Evolutionary conservation across 2,888 invertebrate genomes (phyloP).

Genomic region (Cylloceria caligata): DNA sequence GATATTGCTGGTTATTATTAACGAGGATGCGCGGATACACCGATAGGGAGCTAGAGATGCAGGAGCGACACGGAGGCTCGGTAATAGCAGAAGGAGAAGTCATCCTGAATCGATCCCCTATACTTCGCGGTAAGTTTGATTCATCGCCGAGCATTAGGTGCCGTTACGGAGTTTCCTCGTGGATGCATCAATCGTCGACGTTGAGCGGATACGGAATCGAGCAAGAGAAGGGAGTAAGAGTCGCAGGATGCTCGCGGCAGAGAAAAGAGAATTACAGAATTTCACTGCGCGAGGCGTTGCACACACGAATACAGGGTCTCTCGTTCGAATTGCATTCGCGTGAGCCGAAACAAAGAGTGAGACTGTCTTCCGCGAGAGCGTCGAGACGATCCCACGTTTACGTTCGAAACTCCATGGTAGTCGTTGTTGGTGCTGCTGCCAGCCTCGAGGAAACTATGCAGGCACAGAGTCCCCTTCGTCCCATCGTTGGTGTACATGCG

Average conservation of each 20-base stretch:
- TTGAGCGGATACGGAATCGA: conserved; percentile 41
- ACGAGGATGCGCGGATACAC: too few relatives aligned
- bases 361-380: conserved; percentile 49
- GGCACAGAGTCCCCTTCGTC: conserved; percentile 39
- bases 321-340: conserved; percentile 9
- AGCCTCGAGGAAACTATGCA: conserved; percentile 54
- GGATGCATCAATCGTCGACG: conserved; percentile 64
- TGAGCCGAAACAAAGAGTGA: conserved; percentile 57
- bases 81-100: neutral
- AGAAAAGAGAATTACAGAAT: conserved; percentile 64
- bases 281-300: conserved; percentile 40
- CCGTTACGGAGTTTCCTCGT: conserved; percentile 64
- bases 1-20: too few relatives aligned
- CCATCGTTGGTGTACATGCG: conserved; percentile 52
- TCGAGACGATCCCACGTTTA: conserved; percentile 52
- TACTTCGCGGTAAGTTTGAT: conserved; percentile 59
- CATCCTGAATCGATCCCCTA: conserved; percentile 48
- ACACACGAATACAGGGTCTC: conserved; percentile 16
- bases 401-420: conserved; percentile 48
- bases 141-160: conserved; percentile 61
- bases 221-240: conserved; percentile 8
- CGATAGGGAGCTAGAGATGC: too few relatives aligned
- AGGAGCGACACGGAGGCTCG: too few relatives aligned
- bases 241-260: neutral
- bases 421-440: conserved; percentile 46